These are phyloP conservation scores for Muscina levida DNA, from an alignment of 2,888 invertebrate genomes.

Conservation along the genomic window DNA sequence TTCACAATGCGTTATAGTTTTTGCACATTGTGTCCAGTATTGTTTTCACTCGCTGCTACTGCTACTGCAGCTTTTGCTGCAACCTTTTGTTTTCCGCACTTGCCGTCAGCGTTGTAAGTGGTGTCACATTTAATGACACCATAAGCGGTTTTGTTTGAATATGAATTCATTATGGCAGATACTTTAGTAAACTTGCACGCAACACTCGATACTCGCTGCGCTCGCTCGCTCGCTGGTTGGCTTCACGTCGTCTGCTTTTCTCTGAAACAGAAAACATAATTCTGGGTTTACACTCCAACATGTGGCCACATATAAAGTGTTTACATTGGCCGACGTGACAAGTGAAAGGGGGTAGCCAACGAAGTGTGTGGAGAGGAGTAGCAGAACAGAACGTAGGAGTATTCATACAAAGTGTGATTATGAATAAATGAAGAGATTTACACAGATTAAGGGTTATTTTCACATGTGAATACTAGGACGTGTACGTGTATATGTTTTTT, in stretches of 20 bases:
- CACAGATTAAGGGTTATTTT: slow-evolving; percentile 28
- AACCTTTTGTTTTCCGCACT: too few species aligned
- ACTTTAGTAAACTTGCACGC: too few species aligned
- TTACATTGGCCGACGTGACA: not conserved
- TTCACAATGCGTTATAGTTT: too few species aligned
- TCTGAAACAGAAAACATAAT: not conserved
- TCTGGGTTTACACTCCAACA: not conserved
- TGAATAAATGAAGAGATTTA: slow-evolving; percentile 28
- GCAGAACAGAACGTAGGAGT: too few species aligned
- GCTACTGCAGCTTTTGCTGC: not conserved
- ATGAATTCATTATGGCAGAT: slow-evolving; percentile 23
- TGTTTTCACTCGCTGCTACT: not conserved
- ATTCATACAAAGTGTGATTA: slow-evolving; percentile 22
- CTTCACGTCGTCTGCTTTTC: not conserved
- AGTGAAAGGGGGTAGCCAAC: not conserved
- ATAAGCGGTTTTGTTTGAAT: slow-evolving; percentile 47
- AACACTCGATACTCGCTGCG: not conserved
- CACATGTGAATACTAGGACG: too few species aligned
- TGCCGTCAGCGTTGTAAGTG: not conserved
- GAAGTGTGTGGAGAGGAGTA: too few species aligned
- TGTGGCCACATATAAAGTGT: not conserved
- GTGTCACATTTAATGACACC: slow-evolving; percentile 59
- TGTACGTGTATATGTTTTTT: not conserved
- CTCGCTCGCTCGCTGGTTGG: not conserved
- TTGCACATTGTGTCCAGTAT: not conserved